phyloP scores from a whole-genome alignment of 2,888 invertebrate genomes.

The Alcis repandata region DNA sequence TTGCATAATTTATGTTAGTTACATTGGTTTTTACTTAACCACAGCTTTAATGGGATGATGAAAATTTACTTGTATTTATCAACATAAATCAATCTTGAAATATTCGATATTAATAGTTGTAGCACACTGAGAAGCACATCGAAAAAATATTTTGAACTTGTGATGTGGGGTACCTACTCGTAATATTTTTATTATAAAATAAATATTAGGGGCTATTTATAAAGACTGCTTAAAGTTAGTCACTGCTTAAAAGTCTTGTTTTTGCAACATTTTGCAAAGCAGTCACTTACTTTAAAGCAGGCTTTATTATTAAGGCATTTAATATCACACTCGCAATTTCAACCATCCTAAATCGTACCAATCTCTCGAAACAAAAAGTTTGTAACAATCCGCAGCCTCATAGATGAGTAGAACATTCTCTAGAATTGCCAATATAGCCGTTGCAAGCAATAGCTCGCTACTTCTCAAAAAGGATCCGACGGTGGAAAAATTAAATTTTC shows the following conservation, averaged over 20 bases:
- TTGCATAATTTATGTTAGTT: constrained; percentile 27
- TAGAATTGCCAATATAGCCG: constrained; percentile 73
- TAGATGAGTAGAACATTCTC: constrained; percentile 52
- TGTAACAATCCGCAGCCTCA: constrained; percentile 21
- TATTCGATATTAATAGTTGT: no score
- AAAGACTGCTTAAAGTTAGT: no score
- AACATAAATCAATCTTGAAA: no score
- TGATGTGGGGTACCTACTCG: no score
- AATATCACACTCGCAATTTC: background rate
- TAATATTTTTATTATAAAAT: no score
- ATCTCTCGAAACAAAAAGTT: constrained; percentile 27
- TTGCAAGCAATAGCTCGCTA: constrained; percentile 65
- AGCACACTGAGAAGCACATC: no score
- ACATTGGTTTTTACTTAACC: constrained; percentile 25
- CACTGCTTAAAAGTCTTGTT: no score
- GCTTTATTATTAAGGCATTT: background rate
- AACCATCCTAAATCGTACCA: constrained; percentile 16
- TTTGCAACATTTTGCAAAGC: no score
- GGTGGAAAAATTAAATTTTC: constrained; percentile 81
- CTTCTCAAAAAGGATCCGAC: constrained; percentile 78
- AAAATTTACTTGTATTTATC: background rate
- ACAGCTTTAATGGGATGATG: background rate
- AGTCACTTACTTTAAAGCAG: no score
- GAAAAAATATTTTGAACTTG: no score
- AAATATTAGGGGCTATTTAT: no score